phyloP scores from a whole-genome alignment of 2,113 vertebrate species.

The Ramphastos sulfuratus region DNA sequence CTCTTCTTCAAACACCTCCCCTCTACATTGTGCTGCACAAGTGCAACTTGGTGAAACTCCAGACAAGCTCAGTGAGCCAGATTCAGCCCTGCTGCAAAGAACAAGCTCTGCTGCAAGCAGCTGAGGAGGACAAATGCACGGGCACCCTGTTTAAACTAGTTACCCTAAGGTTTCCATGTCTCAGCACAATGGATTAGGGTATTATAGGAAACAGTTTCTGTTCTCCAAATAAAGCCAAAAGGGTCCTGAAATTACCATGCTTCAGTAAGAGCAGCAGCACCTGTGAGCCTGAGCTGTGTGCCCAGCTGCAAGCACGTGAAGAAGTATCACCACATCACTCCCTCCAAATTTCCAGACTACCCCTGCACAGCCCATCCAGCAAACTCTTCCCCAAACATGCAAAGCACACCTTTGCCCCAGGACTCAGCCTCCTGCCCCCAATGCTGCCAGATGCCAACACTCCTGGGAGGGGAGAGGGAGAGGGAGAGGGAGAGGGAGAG shows the following conservation, averaged over 20 bases:
- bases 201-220: neutral
- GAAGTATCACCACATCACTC: neutral
- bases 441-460: fast-evolving
- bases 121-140: neutral
- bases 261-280: neutral
- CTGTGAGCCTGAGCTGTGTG: neutral
- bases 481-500: too few relatives aligned
- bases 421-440: neutral
- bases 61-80: neutral
- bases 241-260: neutral
- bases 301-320: neutral
- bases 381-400: neutral
- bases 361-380: neutral
- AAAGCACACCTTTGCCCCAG: too few relatives aligned
- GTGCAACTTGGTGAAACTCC: neutral
- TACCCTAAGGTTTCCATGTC: neutral
- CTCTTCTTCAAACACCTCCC: neutral
- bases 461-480: too few relatives aligned
- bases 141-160: neutral
- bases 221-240: neutral
- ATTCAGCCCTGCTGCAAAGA: neutral
- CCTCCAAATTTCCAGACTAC: neutral
- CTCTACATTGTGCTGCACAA: neutral
- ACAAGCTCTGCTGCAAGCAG: neutral
- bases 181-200: neutral